Evolutionary conservation across 1,140 invertebrate species (phyloP).

Genomic region (Dysdera silvatica): DNA sequence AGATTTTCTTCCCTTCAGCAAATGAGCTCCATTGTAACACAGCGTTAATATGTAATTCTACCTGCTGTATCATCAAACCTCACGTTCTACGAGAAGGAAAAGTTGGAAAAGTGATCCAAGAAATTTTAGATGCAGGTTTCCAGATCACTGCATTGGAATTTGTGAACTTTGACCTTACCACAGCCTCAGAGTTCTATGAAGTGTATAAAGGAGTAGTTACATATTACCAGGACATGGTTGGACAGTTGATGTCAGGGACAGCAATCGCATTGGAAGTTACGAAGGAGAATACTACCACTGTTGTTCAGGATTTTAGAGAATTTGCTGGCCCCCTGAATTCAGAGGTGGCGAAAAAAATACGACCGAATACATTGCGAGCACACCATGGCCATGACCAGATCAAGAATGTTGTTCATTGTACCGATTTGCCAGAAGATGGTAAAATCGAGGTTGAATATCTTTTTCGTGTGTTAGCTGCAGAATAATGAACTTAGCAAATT

Average conservation of each 20-base stretch:
- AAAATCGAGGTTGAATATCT: slow-evolving; percentile 58
- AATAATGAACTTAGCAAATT: no score
- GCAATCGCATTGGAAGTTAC: slow-evolving; percentile 78
- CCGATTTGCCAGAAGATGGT: slow-evolving; percentile 80
- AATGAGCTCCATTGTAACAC: slow-evolving; percentile 49
- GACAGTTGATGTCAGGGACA: slow-evolving; percentile 68
- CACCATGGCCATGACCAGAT: slow-evolving; percentile 73
- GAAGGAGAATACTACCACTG: slow-evolving; percentile 51
- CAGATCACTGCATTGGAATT: slow-evolving; percentile 69
- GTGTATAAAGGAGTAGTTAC: slow-evolving; percentile 83
- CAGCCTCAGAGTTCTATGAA: slow-evolving; percentile 81
- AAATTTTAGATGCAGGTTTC: slow-evolving; percentile 65
- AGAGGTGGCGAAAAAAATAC: slow-evolving; percentile 70
- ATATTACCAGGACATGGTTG: slow-evolving; percentile 77
- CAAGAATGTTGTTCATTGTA: slow-evolving; percentile 84
- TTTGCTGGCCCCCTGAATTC: slow-evolving; percentile 80
- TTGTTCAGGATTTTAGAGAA: slow-evolving; percentile 64
- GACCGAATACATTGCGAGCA: slow-evolving; percentile 73
- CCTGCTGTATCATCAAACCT: slow-evolving; percentile 85
- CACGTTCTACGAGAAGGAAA: slow-evolving; percentile 68
- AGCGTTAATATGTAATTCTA: slow-evolving; percentile 56
- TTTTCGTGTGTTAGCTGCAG: slow-evolving; percentile 14
- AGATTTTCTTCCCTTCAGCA: slow-evolving; percentile 59
- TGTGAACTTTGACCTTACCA: slow-evolving; percentile 10
- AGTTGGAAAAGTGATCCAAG: slow-evolving; percentile 60